Percentiles rank a stretch among this genome's conserved stretches.
These are phyloP conservation scores for Dendrophyllia cribrosa DNA, from an alignment of 64 coral and sea anemone genomes.

Conservation along the genomic window DNA sequence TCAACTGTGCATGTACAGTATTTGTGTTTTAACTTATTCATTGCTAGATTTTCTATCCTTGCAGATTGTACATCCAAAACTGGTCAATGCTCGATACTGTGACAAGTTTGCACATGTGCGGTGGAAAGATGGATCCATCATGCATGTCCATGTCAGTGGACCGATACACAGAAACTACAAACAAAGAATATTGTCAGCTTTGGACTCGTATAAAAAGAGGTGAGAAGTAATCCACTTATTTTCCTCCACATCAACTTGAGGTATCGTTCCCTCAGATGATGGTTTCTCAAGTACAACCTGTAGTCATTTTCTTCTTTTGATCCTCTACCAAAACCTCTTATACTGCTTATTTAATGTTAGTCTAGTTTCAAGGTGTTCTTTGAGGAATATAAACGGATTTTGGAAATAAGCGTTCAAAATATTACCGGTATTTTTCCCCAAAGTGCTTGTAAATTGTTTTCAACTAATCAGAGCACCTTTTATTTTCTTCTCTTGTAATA, in stretches of 20 bases:
- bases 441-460: no score
- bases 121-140: conserved; percentile 97
- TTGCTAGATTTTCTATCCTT: neutral
- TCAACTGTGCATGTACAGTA: no score
- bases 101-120: conserved; percentile 99
- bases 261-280: no score
- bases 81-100: conserved; percentile 97
- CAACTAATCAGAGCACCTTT: no score
- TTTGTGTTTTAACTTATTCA: neutral
- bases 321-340: no score
- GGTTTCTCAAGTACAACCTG: neutral
- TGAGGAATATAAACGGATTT: no score
- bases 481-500: no score
- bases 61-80: conserved; percentile 90
- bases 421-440: no score
- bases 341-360: no score
- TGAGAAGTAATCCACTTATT: neutral
- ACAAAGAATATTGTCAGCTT: conserved; percentile 82
- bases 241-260: neutral
- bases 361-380: no score
- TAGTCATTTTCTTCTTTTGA: no score
- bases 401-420: no score
- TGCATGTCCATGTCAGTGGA: conserved; percentile 94
- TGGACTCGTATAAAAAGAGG: conserved; percentile 97
- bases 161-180: conserved; percentile 96